These are phyloP conservation scores for Nephrotoma flavescens DNA, from an alignment of 2,888 invertebrate species.

Conservation along the genomic window DNA sequence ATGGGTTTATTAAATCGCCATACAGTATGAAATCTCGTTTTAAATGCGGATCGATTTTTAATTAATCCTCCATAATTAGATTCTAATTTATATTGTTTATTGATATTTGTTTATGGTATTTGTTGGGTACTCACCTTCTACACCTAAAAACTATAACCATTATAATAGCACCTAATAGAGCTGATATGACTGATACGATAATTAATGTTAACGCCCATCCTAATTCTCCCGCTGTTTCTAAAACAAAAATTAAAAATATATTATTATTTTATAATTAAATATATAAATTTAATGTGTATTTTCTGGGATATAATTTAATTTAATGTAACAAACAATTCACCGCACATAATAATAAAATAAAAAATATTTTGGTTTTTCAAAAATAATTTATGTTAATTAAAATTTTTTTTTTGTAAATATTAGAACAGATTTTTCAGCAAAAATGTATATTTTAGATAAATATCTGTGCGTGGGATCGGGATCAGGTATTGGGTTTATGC, in stretches of 20 bases:
- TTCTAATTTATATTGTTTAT: neutral
- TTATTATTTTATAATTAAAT: neutral
- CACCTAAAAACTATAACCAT: constrained; percentile 57
- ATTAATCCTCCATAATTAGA: neutral
- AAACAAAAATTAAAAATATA: constrained; percentile 4
- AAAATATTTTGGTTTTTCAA: neutral
- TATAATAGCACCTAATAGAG: constrained; percentile 52
- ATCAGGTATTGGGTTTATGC: neutral
- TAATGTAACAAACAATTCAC: neutral
- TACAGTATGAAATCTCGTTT: neutral
- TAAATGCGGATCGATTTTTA: neutral
- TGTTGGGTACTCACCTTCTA: constrained; percentile 15
- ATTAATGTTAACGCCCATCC: constrained; percentile 56
- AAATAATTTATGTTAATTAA: neutral
- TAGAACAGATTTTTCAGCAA: neutral
- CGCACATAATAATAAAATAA: neutral
- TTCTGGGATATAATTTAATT: neutral
- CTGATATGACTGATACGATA: constrained; percentile 54
- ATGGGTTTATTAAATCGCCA: neutral
- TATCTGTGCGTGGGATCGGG: neutral
- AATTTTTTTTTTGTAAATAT: neutral
- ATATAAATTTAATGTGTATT: neutral
- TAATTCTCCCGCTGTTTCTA: constrained; percentile 40
- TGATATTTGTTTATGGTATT: neutral
- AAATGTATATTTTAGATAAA: neutral